Evolutionary conservation across 2,797 vertebrate genomes (phyloP), one percentile per base, ranked within the genome.

Genomic region (Clamator glandarius): DNA sequence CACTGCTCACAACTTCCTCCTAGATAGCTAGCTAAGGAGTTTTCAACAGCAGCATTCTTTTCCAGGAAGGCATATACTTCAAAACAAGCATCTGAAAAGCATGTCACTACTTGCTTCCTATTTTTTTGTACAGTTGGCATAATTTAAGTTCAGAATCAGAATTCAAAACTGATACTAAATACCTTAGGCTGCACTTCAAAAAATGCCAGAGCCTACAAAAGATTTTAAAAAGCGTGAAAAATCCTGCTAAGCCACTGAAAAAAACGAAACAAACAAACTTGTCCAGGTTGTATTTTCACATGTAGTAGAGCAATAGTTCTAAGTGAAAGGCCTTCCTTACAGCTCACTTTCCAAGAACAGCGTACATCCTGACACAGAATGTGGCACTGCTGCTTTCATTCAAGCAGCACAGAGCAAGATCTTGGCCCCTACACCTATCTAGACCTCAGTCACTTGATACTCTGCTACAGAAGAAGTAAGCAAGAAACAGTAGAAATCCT

Each of bases 351-450:
- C 33, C 21, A 83, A 42, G 9, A 70, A 26, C 6, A 44, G 20
- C 5, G 6, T 11, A 67, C 1, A 1, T 39, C 35, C 63, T 15
- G 9, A 35, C 24, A 20, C 2, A 5, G 33, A 55, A 14, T 21
- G 29, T 14, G 18, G 14, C 31, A 69, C 17, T 33, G 33, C 26
- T 69, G 57, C 68, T 84, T 64, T 44, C 74, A 28, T 55, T 50
- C 12, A 44, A 29, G 55, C 11, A 57, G 54, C 41, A 62, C 1
- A 46, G 29, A 55, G 21, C 18, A 68, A 69, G 35, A 35, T 44
- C 18, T 17, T 12, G 15, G 11, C 11, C 21, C 8, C 24, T 2
- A 13, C 17, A 42, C 39, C 15, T 59, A 23, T 23, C 35, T 35
- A 63, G 6, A 59, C 12, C 39, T 68, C 33, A 29, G 51, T 29